Base-by-base conservation (phyloP, 1,140 invertebrate species). In the Chionoecetes opilio region DNA sequence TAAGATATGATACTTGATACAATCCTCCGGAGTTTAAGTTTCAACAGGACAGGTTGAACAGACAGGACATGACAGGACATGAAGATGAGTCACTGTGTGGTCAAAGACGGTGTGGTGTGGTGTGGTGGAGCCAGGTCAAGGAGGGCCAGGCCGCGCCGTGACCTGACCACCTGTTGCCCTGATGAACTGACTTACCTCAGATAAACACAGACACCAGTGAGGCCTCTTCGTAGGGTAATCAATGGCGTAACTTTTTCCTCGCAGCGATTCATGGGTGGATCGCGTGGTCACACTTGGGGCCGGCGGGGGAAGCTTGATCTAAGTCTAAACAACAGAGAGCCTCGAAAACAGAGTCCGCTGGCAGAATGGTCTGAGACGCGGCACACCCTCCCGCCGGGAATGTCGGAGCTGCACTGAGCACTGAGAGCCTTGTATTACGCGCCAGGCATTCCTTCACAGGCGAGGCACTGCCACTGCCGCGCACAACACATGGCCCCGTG, bases 391-490 rank as follows among this genome's bases (percentile, higher is more conserved):
- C n/a, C 63, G 63, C 63, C 63, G 63, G 63, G 63, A n/a, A 75
- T n/a, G 63, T 75, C 63, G 63, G 63, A 75, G 63, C 63, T 75
- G 21, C 63, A 75, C 63, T 75, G 63, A 75, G 63, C 63, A n/a
- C n/a, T n/a, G n/a, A n/a, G n/a, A n/a, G n/a, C n/a, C n/a, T 26
- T 75, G 6, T 75, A 26, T 5, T n/a, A 75, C 63, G 63, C 63
- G 63, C 63, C 63, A 75, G 21, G 63, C 63, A 75, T 75, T 75
- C 63, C 63, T n/a, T 75, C 63, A 75, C 63, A 75, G 63, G 63
- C 63, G 63, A 75, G 63, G 63, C 63, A 75, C 63, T 75, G 21
- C 63, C 63, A 75, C 63, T 75, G 21, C 63, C 63, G 63, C 63
- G 63, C 63, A 26, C 63, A 75, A 75, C 63, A 75, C 63, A 75